Evolutionary conservation across 2,797 vertebrate genomes (phyloP), one percentile per base, ranked within the genome.

Genomic region (Ataeniobius toweri): DNA sequence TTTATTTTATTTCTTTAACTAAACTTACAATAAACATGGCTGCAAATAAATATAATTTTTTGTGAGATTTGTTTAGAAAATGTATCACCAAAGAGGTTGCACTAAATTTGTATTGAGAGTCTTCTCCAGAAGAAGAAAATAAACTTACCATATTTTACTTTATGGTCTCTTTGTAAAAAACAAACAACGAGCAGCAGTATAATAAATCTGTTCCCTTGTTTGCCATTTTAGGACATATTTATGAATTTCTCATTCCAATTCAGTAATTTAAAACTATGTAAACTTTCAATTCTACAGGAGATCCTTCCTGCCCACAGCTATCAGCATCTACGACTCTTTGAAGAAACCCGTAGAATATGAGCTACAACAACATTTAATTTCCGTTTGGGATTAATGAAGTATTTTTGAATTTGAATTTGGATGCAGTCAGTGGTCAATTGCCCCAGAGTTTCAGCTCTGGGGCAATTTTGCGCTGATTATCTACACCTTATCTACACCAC

Each of bases 1-100:
- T 90, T 74, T 87, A 76, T 88, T 67, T 82, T 79, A 77, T 84
- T 86, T 87, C 87, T 91, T 79, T 92, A 88, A 91, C 91, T 90
- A 89, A 91, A 93, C 73, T 36, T 4, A 68, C 85, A 73, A 87
- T 88, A 56, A 79, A 53, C 58, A 53, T 41, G 56, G 53, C 22
- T 88, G 80, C 36, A 5, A 61, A 39, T 39, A 67, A 67, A 53
- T 53, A 6, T 22, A 4, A 36, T 36, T 5, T 22, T 73, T 16
- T 75, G 55, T 80, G 51, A 51, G 2, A 26, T 26, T 31, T 63
- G 31, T 67, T 22, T 12, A 39, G 3, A 41, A 1, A 39, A 22
- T 36, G 26, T 59, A 59, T 28, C 58, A 59, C 0, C 28, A 18
- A 63, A 20, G 16, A 63, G 3, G 56, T 58, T 3, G 4, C 9